A percentile compares a stretch with the other conserved stretches of the same genome.
phyloP scores from a whole-genome alignment of 1,140 invertebrate genomes.

The Eulimnadia texana region DNA sequence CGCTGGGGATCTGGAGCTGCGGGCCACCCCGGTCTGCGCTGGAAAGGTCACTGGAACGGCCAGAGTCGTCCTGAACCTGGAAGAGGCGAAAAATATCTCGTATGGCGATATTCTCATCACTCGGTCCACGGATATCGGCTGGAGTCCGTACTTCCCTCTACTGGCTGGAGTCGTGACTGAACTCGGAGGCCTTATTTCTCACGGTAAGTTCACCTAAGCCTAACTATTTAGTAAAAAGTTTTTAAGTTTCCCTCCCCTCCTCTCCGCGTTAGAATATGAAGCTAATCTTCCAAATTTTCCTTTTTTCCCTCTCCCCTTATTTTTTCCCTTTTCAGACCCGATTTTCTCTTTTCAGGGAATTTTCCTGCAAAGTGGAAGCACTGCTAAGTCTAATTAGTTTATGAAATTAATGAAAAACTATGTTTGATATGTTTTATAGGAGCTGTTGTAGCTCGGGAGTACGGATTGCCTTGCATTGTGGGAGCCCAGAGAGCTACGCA shows the following conservation, averaged over 20 bases:
- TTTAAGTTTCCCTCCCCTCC: not conserved
- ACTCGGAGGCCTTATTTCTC: constrained; percentile 67
- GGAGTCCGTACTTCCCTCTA: constrained; percentile 74
- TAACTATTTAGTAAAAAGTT: constrained; percentile 15
- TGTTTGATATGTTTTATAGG: constrained; percentile 32
- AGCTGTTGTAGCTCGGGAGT: constrained; percentile 75
- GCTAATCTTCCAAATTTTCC: no score
- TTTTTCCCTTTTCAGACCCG: no score
- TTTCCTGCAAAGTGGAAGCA: no score
- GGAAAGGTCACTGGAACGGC: constrained; percentile 49
- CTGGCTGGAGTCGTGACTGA: constrained; percentile 66
- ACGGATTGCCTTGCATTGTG: constrained; percentile 67
- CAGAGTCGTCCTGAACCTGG: constrained; percentile 43
- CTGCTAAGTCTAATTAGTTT: constrained; percentile 1
- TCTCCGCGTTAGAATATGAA: no score
- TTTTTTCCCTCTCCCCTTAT: no score
- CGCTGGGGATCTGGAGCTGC: constrained; percentile 3
- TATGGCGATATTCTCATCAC: constrained; percentile 64
- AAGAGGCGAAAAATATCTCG: constrained; percentile 26
- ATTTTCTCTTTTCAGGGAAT: no score
- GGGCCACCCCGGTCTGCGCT: constrained; percentile 52
- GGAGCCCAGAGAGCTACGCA: constrained; percentile 50
- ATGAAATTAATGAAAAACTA: not conserved
- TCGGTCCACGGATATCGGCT: constrained; percentile 63
- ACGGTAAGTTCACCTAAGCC: no score